Conservation (phyloP, 2,113 vertebrate species). For the Aegotheles bennettii region DNA sequence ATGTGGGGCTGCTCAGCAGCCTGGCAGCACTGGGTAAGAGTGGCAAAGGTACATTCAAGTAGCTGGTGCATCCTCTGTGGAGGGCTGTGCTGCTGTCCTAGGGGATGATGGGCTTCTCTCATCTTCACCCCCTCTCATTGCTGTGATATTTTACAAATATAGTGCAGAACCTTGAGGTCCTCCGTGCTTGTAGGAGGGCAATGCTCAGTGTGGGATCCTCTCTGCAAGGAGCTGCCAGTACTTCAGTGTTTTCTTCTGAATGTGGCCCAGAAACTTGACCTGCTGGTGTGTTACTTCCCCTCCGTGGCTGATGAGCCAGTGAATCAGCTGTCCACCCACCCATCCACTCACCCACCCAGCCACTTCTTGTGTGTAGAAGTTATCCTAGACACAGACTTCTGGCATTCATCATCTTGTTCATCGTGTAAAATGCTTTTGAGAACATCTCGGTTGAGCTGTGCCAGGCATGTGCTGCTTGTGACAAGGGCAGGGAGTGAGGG, state of each 20-base stretch:
- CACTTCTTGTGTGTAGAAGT: not conserved
- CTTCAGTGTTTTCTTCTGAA: not conserved
- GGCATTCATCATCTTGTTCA: not conserved
- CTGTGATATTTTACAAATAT: not conserved
- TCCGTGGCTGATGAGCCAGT: not conserved
- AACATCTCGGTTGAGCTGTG: not conserved
- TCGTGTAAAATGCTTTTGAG: not conserved
- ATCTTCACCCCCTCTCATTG: not conserved
- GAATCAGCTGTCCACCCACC: not conserved
- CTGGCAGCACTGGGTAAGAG: rapidly evolving
- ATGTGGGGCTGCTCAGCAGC: not conserved
- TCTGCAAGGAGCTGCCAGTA: not conserved
- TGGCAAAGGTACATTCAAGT: not conserved
- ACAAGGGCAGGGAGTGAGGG: too few species aligned
- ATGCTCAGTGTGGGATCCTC: not conserved
- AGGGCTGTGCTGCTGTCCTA: not conserved
- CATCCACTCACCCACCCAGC: not conserved
- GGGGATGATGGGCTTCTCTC: rapidly evolving
- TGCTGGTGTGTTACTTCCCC: not conserved
- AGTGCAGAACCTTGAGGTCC: not conserved
- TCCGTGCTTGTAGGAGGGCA: not conserved
- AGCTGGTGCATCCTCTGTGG: not conserved
- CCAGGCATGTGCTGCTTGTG: not conserved
- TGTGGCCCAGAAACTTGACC: not conserved
- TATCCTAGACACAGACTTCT: not conserved